A percentile compares a stretch with the other conserved stretches of the same genome.
Conservation (phyloP, 1,140 invertebrate genomes). For the Agrilus planipennis region DNA sequence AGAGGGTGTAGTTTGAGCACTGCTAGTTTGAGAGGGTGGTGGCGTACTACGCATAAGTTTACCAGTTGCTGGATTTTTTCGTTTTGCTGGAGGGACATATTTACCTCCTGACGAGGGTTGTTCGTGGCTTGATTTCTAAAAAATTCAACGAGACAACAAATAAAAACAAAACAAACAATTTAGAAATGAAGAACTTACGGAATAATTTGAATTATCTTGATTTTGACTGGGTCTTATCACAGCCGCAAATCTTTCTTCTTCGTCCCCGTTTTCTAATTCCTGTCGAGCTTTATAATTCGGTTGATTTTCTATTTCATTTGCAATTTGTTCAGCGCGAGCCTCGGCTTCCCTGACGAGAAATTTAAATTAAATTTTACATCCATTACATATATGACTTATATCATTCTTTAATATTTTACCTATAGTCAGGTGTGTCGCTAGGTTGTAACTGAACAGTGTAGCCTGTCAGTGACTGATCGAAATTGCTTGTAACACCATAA, state of each 20-base stretch:
- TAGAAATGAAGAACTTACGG: neutral
- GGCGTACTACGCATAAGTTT: slow-evolving; percentile 45
- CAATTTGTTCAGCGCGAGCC: slow-evolving; percentile 75
- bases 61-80: slow-evolving; percentile 48
- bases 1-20: slow-evolving; percentile 19
- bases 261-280: slow-evolving; percentile 83
- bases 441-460: slow-evolving; percentile 80
- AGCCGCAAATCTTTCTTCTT: slow-evolving; percentile 73
- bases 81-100: slow-evolving; percentile 65
- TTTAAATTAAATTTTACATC: neutral
- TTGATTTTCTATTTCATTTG: slow-evolving; percentile 79
- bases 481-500: slow-evolving; percentile 74
- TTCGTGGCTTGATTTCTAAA: slow-evolving; percentile 3
- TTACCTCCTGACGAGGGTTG: slow-evolving; percentile 39
- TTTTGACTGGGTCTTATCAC: slow-evolving; percentile 42
- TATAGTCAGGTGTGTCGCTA: slow-evolving; percentile 76
- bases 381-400: neutral
- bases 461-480: slow-evolving; percentile 69
- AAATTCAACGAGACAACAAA: slow-evolving; percentile 4
- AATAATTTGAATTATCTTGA: slow-evolving; percentile 8
- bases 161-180: slow-evolving; percentile 4
- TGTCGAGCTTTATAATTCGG: slow-evolving; percentile 65
- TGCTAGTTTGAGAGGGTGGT: slow-evolving; percentile 30
- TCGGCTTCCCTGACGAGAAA: slow-evolving; percentile 50
- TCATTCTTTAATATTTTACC: slow-evolving; percentile 31